Conservation (phyloP, 2,797 vertebrate genomes). For the Myotis daubentonii region DNA sequence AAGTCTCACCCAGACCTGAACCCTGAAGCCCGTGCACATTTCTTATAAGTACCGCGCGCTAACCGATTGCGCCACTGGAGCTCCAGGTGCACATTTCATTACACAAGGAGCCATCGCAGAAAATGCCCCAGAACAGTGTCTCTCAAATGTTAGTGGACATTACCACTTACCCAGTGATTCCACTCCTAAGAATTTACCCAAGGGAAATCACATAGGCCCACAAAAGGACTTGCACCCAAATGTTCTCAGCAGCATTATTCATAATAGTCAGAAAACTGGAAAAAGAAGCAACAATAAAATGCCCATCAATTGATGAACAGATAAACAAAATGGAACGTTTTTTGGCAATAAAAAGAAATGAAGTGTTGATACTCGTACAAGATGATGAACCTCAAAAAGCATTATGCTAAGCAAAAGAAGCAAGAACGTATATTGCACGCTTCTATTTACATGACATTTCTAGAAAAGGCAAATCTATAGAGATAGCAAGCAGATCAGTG, state of each 20-base stretch:
- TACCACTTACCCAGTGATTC: neutral
- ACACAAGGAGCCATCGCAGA: neutral
- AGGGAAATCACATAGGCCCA: neutral
- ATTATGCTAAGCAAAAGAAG: neutral
- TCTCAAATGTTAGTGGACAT: neutral
- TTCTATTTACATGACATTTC: neutral
- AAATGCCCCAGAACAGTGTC: neutral
- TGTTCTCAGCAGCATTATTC: neutral
- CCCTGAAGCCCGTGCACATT: neutral
- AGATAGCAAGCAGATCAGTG: neutral
- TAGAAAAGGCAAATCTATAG: slow-evolving; percentile 5
- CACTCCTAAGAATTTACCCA: neutral
- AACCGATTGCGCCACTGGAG: too few species aligned
- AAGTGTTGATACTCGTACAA: neutral
- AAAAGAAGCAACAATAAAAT: neutral
- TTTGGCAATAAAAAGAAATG: neutral
- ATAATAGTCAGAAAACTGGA: neutral
- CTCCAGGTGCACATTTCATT: neutral
- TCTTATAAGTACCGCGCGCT: too few species aligned
- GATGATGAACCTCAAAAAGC: neutral
- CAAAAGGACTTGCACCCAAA: neutral
- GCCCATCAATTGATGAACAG: neutral
- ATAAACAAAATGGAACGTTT: neutral
- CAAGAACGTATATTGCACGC: neutral
- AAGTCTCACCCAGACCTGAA: neutral